Evolutionary conservation across 1,140 invertebrate genomes (phyloP).

Genomic region (Atta texana): DNA sequence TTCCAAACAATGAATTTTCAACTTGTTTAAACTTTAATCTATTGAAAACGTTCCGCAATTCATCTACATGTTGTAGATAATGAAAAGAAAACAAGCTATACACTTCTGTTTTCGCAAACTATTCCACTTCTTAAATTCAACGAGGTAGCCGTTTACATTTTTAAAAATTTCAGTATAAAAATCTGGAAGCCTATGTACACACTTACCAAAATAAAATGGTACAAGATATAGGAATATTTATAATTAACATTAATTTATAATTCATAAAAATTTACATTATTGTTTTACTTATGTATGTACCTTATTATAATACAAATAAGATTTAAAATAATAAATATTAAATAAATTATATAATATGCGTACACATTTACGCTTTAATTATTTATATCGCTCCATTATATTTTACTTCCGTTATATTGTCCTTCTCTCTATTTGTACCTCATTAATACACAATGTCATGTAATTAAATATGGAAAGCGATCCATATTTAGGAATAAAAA

Average conservation of each 20-base stretch:
- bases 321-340: slow-evolving; percentile 6
- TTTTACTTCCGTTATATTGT: slow-evolving; percentile 24
- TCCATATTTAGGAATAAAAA: slow-evolving; percentile 2
- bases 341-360: not conserved
- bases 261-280: slow-evolving; percentile 5
- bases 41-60: slow-evolving; percentile 21
- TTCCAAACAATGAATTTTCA: not conserved
- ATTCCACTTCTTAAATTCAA: not conserved
- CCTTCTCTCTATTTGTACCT: not conserved
- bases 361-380: not conserved
- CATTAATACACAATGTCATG: not conserved
- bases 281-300: not conserved
- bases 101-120: not conserved
- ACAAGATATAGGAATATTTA: not conserved
- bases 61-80: not conserved
- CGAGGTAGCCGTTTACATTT: not conserved
- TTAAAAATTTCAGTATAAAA: not conserved
- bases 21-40: slow-evolving; percentile 20
- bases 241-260: not conserved
- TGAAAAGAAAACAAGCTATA: slow-evolving; percentile 6
- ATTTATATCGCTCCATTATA: slow-evolving; percentile 20
- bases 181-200: not conserved
- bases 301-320: not conserved
- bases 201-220: not conserved
- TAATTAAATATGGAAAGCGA: slow-evolving; percentile 14